A percentile compares a stretch with the other conserved stretches of the same genome.
Conservation (phyloP, 2,113 vertebrate genomes). For the Chlorodrepanis virens region DNA sequence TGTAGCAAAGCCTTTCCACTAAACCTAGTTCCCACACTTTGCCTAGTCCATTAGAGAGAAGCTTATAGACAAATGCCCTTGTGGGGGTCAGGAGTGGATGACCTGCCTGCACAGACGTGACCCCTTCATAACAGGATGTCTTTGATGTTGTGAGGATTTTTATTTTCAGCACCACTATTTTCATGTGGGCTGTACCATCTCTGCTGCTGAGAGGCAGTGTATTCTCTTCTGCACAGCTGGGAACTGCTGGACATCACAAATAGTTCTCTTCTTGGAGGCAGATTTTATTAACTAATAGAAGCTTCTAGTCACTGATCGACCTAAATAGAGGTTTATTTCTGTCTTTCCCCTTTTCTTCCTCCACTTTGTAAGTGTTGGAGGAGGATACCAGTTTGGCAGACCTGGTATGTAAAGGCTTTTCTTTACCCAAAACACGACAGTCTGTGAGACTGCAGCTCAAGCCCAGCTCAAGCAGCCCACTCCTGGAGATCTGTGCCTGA, state of each 20-base stretch:
- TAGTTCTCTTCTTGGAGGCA: not conserved
- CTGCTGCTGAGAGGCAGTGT: not conserved
- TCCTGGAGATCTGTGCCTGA: not conserved
- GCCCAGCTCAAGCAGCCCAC: not conserved
- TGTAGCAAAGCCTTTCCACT: not conserved
- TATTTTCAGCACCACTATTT: constrained; percentile 64
- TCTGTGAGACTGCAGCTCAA: not conserved
- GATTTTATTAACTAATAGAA: not conserved
- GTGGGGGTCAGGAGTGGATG: constrained; percentile 42
- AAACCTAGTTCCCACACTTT: constrained; percentile 59
- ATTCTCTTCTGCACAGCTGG: constrained; percentile 1
- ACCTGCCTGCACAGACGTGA: constrained; percentile 25
- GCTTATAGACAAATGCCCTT: not conserved
- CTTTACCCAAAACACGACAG: not conserved
- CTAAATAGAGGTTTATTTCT: not conserved
- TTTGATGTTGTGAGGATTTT: constrained; percentile 69
- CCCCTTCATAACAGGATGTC: constrained; percentile 59
- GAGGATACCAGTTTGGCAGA: not conserved
- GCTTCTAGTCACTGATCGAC: constrained; percentile 3
- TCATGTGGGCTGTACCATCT: not conserved
- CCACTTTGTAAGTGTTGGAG: not conserved
- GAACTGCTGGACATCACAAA: not conserved
- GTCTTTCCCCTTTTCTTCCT: not conserved
- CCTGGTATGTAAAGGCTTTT: not conserved
- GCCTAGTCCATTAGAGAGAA: not conserved